Evolutionary conservation across 2,113 vertebrate species (phyloP).

Genomic region (Onychorhynchus coronatus): DNA sequence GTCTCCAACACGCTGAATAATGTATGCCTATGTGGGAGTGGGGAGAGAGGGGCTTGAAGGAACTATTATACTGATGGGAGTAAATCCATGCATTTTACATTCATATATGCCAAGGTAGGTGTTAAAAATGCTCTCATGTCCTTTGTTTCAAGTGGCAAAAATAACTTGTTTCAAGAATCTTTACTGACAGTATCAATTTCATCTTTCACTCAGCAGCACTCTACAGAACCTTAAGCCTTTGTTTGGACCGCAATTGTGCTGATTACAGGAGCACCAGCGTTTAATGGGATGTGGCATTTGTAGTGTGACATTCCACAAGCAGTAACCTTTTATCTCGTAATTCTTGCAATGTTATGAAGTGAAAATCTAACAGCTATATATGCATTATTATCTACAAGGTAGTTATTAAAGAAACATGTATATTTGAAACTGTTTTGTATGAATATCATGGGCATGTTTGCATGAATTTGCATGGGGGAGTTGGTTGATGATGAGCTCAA

Average conservation of each 20-base stretch:
- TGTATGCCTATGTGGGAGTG: background rate
- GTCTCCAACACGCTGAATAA: constrained; percentile 48
- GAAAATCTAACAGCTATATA: background rate
- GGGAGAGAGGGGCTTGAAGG: constrained; percentile 4
- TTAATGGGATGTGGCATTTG: background rate
- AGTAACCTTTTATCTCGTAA: background rate
- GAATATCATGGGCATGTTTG: background rate
- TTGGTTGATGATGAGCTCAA: background rate
- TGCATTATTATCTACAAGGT: background rate
- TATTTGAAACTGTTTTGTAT: background rate
- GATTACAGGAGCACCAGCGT: background rate
- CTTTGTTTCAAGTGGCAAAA: constrained; percentile 4
- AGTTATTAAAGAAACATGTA: background rate
- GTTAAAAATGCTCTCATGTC: background rate
- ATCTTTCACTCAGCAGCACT: background rate
- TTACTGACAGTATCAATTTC: background rate
- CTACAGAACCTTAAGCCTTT: background rate
- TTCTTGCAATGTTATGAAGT: background rate
- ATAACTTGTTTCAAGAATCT: background rate
- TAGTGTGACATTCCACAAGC: background rate
- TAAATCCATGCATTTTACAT: background rate
- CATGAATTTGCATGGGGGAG: background rate
- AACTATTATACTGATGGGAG: background rate
- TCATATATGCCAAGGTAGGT: background rate
- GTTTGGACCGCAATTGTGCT: background rate